A percentile compares a stretch with the other conserved stretches of the same genome.
Conservation (phyloP, 2,888 invertebrate species). For the Sinelater perroti region DNA sequence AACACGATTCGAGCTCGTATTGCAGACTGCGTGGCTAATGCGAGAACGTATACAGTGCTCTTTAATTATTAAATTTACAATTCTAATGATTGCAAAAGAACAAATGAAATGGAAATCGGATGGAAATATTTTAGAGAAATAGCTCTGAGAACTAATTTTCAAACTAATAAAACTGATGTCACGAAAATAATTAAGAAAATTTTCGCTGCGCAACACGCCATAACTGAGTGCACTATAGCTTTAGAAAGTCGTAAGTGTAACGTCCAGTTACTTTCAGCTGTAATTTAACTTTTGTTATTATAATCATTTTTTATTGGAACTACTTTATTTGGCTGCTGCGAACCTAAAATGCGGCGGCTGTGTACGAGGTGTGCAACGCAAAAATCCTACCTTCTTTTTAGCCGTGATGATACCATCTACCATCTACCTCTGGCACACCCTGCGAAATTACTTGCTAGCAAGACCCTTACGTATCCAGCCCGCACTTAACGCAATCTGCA, state of each 20-base stretch:
- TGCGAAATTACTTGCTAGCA: no score
- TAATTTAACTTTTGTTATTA: conserved; percentile 3
- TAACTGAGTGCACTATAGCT: background rate
- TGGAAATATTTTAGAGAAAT: background rate
- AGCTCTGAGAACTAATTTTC: background rate
- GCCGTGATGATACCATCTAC: conserved; percentile 19
- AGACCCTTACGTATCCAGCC: no score
- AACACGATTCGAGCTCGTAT: background rate
- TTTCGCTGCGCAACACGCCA: background rate
- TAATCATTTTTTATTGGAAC: background rate
- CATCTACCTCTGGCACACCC: no score
- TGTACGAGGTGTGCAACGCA: no score
- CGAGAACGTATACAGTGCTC: background rate
- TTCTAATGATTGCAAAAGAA: background rate
- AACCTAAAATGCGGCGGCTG: no score
- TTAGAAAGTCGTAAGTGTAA: conserved; percentile 3
- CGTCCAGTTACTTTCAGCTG: background rate
- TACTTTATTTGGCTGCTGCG: background rate
- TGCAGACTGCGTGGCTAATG: background rate
- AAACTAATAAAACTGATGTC: background rate
- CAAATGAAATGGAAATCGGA: background rate
- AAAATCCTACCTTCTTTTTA: conserved; percentile 14
- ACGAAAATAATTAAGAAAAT: background rate
- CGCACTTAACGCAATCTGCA: no score
- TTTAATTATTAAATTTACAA: background rate